Evolutionary conservation across 2,113 vertebrate genomes (phyloP).

Genomic region (Maccullochella peelii): DNA sequence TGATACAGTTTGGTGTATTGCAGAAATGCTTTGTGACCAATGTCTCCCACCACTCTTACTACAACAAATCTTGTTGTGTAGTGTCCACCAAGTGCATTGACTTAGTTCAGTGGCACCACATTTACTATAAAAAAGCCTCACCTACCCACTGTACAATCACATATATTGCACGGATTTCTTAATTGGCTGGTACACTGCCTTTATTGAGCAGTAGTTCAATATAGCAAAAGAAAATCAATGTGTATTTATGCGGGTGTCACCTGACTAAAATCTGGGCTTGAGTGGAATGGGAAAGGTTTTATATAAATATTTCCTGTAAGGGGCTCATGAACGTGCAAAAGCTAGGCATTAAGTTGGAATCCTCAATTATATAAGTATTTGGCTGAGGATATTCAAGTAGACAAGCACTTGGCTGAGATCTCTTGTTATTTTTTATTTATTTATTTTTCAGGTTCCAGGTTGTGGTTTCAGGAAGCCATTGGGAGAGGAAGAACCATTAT

Average conservation of each 20-base stretch:
- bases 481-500: constrained; percentile 31
- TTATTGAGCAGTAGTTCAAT: neutral
- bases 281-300: neutral
- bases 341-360: constrained; percentile 26
- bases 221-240: neutral
- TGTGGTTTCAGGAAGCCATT: constrained; percentile 33
- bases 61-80: neutral
- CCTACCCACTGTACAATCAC: neutral
- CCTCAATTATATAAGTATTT: constrained; percentile 39
- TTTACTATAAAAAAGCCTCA: neutral
- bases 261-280: constrained; percentile 1
- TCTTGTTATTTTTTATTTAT: neutral
- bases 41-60: neutral
- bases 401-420: constrained; percentile 33
- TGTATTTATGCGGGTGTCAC: constrained; percentile 2
- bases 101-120: neutral
- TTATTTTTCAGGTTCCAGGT: constrained; percentile 9
- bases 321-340: neutral
- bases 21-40: neutral
- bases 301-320: constrained; percentile 1
- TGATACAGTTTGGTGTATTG: neutral
- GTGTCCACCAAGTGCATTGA: neutral
- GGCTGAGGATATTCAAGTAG: constrained; percentile 28
- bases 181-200: neutral
- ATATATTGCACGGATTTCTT: neutral